A percentile compares a stretch with the other conserved stretches of the same genome.
Conservation (phyloP, 1,140 invertebrate species). For the Papilio polyxenes region DNA sequence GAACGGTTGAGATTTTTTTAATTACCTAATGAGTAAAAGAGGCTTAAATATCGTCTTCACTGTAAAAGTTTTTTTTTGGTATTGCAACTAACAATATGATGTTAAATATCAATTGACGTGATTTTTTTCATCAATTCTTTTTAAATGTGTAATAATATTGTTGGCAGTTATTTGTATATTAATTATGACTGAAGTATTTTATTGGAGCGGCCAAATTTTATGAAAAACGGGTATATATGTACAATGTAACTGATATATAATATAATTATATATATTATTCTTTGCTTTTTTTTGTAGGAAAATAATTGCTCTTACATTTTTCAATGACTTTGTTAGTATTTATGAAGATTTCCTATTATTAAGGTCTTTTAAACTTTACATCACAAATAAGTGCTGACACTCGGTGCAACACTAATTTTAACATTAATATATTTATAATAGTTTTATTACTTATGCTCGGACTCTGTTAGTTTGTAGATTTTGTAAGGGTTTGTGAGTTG, state of each 20-base stretch:
- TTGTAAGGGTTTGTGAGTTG: slow-evolving; percentile 26
- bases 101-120: background rate
- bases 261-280: background rate
- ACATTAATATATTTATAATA: slow-evolving; percentile 30
- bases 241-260: background rate
- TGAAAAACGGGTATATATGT: background rate
- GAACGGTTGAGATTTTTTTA: background rate
- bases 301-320: background rate
- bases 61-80: background rate
- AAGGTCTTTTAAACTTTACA: background rate
- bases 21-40: background rate
- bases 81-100: background rate
- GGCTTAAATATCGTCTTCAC: background rate
- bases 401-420: background rate
- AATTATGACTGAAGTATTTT: background rate
- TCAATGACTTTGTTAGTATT: too few species aligned
- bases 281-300: background rate
- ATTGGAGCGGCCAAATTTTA: background rate
- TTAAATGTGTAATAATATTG: background rate
- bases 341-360: background rate
- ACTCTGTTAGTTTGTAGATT: slow-evolving; percentile 32
- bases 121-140: background rate
- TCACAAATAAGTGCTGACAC: background rate
- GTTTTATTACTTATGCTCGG: background rate
- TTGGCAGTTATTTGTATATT: background rate